Evolutionary conservation across 2,888 invertebrate genomes (phyloP).

Genomic region (Ommatoiulus sabulosus): DNA sequence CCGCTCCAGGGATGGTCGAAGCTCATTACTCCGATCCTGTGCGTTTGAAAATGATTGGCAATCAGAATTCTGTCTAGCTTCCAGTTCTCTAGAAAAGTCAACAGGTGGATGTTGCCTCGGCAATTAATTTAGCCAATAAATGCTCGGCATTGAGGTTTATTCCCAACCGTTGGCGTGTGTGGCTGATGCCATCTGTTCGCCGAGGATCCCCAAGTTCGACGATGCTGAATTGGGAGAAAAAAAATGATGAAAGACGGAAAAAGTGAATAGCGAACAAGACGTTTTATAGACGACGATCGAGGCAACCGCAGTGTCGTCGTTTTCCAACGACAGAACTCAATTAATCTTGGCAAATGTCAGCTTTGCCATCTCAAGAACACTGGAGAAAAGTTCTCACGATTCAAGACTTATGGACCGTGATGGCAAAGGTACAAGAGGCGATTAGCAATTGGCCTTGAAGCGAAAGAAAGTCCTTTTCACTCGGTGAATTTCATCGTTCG

Average conservation of each 20-base stretch:
- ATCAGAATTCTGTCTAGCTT: background rate
- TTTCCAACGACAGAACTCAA: slow-evolving; percentile 13
- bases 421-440: background rate
- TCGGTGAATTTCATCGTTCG: background rate
- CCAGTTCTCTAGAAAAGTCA: background rate
- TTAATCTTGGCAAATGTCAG: background rate
- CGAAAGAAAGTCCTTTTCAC: background rate
- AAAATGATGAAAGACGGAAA: background rate
- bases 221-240: background rate
- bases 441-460: background rate
- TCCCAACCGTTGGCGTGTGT: background rate
- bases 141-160: background rate
- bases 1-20: too few relatives aligned
- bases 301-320: background rate
- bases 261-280: slow-evolving; percentile 18
- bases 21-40: too few relatives aligned
- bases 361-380: background rate
- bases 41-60: background rate
- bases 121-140: slow-evolving; percentile 24
- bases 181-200: background rate
- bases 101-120: slow-evolving; percentile 8
- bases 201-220: background rate
- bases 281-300: background rate
- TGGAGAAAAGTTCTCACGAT: background rate
- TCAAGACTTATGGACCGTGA: slow-evolving; percentile 5